These are phyloP conservation scores for Melanotaenia nigrans DNA, from an alignment of 2,797 vertebrate species.

Conservation along the genomic window DNA sequence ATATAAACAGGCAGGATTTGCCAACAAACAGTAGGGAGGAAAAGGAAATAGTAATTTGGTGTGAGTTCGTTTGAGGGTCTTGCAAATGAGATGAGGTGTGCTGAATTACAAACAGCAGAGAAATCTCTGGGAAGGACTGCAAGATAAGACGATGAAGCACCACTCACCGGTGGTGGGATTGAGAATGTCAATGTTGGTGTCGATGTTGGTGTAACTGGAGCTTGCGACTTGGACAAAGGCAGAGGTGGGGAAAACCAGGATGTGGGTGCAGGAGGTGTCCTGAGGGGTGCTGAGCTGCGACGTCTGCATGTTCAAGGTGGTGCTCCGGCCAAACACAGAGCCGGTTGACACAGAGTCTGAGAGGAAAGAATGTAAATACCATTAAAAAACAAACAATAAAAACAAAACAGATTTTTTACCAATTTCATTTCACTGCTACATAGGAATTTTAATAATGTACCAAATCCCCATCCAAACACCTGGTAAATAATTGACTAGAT, in stretches of 20 bases:
- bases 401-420: not conserved
- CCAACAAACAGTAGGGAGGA: constrained; percentile 9
- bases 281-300: constrained; percentile 97
- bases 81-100: constrained; percentile 15
- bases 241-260: constrained; percentile 97
- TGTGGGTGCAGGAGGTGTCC: constrained; percentile 98
- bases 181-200: constrained; percentile 93
- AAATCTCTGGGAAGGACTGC: not conserved
- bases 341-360: constrained; percentile 97
- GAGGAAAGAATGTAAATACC: constrained; percentile 14
- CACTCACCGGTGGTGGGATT: constrained; percentile 95
- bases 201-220: constrained; percentile 91
- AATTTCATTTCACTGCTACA: not conserved
- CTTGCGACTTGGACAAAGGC: constrained; percentile 95
- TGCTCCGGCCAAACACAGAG: constrained; percentile 97
- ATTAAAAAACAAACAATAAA: not conserved
- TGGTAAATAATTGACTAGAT: not conserved
- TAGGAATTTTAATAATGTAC: not conserved
- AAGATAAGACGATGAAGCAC: not conserved
- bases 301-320: constrained; percentile 97
- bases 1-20: constrained; percentile 34
- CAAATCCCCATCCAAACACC: not conserved
- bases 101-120: constrained; percentile 5
- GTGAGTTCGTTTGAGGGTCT: constrained; percentile 9
- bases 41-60: constrained; percentile 20